A percentile compares a stretch with the other conserved stretches of the same genome.
Conservation (phyloP, 2,113 vertebrate genomes). For the Girardinichthys multiradiatus region DNA sequence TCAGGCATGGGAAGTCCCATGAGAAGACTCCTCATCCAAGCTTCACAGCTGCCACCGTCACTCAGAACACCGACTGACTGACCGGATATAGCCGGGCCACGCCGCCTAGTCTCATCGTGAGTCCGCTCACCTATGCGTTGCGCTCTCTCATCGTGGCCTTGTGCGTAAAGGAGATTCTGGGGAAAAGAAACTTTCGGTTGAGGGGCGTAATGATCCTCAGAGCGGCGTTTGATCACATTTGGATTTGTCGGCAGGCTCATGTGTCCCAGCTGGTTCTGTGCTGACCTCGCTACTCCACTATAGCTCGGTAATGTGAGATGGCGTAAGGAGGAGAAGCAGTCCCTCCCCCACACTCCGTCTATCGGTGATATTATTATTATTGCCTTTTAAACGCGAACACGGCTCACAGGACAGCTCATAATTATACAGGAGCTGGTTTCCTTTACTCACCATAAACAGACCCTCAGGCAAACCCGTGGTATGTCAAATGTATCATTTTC, state of each 20-base stretch:
- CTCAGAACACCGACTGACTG: constrained; percentile 39
- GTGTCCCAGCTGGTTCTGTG: constrained; percentile 21
- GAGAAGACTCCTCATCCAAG: constrained; percentile 59
- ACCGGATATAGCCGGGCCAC: neutral
- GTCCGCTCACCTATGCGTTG: neutral
- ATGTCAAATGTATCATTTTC: neutral
- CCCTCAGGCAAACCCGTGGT: neutral
- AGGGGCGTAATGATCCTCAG: neutral
- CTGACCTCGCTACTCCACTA: constrained; percentile 26
- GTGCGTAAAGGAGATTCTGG: neutral
- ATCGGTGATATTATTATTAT: constrained; percentile 19
- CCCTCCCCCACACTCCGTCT: constrained; percentile 46
- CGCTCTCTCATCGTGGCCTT: neutral
- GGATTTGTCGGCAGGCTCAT: constrained; percentile 8
- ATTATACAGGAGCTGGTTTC: neutral
- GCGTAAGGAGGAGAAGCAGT: constrained; percentile 32
- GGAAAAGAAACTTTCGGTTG: neutral
- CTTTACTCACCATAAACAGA: neutral
- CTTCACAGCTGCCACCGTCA: constrained; percentile 80
- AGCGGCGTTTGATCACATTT: constrained; percentile 28
- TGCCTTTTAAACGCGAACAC: neutral
- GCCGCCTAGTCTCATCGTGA: constrained; percentile 34
- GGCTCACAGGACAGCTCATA: neutral
- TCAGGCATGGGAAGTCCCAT: constrained; percentile 44
- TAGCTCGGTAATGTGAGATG: constrained; percentile 50